These are phyloP conservation scores for Hesperophylax magnus DNA, from an alignment of 1,140 invertebrate species.

Conservation along the genomic window DNA sequence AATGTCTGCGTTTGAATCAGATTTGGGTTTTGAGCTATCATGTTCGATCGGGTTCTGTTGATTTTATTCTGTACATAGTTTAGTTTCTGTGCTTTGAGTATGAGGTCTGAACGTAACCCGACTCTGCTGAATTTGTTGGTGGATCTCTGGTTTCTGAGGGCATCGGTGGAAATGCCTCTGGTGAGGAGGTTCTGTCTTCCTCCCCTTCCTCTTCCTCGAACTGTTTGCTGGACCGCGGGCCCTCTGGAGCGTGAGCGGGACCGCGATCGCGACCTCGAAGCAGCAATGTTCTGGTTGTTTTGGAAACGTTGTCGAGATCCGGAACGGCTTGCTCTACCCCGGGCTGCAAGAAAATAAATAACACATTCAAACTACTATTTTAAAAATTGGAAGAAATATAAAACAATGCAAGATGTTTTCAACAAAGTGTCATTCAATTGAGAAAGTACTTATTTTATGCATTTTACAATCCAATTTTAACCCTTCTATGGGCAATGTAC, in stretches of 20 bases:
- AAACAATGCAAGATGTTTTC: too few species aligned
- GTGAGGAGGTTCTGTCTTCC: conserved; percentile 24
- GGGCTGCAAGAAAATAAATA: conserved; percentile 14
- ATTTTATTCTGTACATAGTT: conserved; percentile 32
- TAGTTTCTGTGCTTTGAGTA: conserved; percentile 44
- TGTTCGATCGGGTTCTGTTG: neutral
- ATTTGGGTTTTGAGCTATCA: neutral
- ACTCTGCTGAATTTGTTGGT: conserved; percentile 21
- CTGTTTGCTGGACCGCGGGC: neutral
- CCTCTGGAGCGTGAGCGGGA: conserved; percentile 39
- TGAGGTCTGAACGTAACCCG: conserved; percentile 49
- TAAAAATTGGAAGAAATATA: too few species aligned
- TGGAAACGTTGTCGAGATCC: conserved; percentile 43
- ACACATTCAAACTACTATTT: neutral
- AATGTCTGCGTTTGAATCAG: conserved; percentile 47
- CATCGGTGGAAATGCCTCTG: conserved; percentile 34
- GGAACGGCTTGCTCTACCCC: conserved; percentile 24
- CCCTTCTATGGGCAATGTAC: too few species aligned
- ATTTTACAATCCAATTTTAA: too few species aligned
- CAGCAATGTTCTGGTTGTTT: conserved; percentile 39
- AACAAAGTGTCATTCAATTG: too few species aligned
- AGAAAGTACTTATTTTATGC: too few species aligned
- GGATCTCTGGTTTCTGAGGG: conserved; percentile 16
- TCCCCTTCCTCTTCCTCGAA: conserved; percentile 36
- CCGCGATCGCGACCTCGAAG: conserved; percentile 20